Conservation (phyloP, 2,888 invertebrate species). For the Drosophila lacicola region DNA sequence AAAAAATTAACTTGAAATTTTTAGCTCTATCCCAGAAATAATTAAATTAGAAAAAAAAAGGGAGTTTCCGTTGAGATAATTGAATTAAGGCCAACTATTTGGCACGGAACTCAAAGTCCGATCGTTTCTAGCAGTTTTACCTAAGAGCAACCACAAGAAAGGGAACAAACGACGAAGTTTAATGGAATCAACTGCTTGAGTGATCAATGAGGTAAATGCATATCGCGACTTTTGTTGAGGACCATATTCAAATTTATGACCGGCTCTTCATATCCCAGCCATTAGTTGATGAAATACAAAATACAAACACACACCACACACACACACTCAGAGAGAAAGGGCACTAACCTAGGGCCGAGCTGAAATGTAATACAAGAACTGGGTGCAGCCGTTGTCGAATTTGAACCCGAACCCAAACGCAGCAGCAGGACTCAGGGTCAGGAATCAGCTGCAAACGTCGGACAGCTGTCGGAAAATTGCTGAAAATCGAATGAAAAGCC, state of each 20-base stretch:
- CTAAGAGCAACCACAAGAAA: constrained; percentile 37
- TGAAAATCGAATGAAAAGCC: constrained; percentile 76
- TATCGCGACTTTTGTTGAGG: constrained; percentile 21
- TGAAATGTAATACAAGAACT: constrained; percentile 69
- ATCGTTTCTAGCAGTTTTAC: constrained; percentile 17
- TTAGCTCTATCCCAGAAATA: no score
- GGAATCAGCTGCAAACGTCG: constrained; percentile 75
- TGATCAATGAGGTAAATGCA: constrained; percentile 45
- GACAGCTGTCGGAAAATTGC: constrained; percentile 76
- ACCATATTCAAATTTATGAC: constrained; percentile 58
- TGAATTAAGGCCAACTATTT: constrained; percentile 31
- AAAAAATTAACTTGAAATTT: no score
- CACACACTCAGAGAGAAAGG: constrained; percentile 34
- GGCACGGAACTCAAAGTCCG: constrained; percentile 12
- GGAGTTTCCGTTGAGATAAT: constrained; percentile 12
- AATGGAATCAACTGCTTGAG: constrained; percentile 70
- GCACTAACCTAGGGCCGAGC: constrained; percentile 65
- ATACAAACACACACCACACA: constrained; percentile 46
- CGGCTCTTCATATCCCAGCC: constrained; percentile 38
- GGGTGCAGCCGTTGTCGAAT: constrained; percentile 63
- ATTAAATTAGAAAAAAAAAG: background rate
- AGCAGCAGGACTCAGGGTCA: constrained; percentile 58
- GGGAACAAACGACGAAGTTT: constrained; percentile 6
- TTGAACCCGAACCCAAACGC: constrained; percentile 25
- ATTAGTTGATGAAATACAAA: constrained; percentile 70